Percentiles rank a stretch among this genome's conserved stretches.
Conservation (phyloP, 35 echinoderm and acorn worm genomes). For the Heliocidaris erythrogramma region DNA sequence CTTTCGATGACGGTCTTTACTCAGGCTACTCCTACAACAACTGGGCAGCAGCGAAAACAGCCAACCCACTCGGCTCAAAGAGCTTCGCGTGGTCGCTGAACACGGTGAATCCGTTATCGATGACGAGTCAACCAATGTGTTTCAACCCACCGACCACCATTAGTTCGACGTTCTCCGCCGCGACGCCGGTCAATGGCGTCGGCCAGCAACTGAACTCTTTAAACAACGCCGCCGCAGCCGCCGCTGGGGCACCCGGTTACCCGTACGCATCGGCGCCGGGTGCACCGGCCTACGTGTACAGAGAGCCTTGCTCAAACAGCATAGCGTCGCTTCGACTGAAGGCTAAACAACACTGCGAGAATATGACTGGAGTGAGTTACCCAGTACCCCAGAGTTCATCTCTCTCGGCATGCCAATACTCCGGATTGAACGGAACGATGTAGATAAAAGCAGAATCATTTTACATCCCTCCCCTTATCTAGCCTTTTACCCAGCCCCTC, state of each 20-base stretch:
- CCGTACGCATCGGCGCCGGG: conserved; percentile 74
- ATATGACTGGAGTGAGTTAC: conserved; percentile 86
- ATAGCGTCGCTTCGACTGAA: conserved; percentile 93
- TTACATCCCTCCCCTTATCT: not conserved
- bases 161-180: conserved; percentile 72
- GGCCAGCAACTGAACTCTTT: conserved; percentile 60
- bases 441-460: conserved; percentile 18
- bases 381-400: conserved; percentile 82
- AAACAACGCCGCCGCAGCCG: conserved; percentile 67
- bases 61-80: conserved; percentile 76
- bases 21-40: conserved; percentile 97
- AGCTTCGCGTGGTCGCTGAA: conserved; percentile 95
- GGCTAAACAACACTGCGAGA: conserved; percentile 91
- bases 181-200: conserved; percentile 65
- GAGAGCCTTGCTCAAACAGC: conserved; percentile 92
- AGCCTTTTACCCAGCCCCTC: not conserved
- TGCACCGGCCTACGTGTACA: conserved; percentile 87
- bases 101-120: conserved; percentile 70
- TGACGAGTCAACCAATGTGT: conserved; percentile 89
- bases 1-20: conserved; percentile 82
- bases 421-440: conserved; percentile 67
- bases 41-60: conserved; percentile 75
- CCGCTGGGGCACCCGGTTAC: conserved; percentile 70
- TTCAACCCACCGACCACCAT: conserved; percentile 82
- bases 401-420: conserved; percentile 96